phyloP scores from a whole-genome alignment of 35 echinoderm and acorn worm genomes.

The Hemicentrotus pulcherrimus region DNA sequence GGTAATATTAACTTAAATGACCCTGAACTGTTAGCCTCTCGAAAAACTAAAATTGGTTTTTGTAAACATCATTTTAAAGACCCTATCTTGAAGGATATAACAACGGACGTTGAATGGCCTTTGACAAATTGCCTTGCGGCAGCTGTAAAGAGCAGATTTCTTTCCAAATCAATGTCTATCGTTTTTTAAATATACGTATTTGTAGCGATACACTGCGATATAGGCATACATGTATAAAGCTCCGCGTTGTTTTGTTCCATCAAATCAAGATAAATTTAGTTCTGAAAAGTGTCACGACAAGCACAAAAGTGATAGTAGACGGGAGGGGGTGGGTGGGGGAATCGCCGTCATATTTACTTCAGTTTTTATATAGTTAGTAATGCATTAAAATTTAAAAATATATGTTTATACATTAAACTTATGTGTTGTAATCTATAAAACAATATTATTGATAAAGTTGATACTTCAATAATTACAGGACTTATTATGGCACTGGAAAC shows the following conservation, averaged over 20 bases:
- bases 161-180: background rate
- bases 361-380: background rate
- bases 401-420: background rate
- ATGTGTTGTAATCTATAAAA: no score
- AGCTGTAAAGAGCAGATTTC: background rate
- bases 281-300: no score
- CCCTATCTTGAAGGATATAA: background rate
- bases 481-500: no score
- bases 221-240: background rate
- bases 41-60: background rate
- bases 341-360: background rate
- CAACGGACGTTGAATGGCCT: background rate
- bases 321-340: background rate
- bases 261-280: no score
- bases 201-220: background rate
- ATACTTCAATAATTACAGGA: no score
- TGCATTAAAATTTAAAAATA: background rate
- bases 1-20: background rate
- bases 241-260: no score
- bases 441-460: background rate
- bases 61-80: background rate
- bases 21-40: background rate
- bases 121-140: background rate
- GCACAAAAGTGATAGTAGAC: no score
- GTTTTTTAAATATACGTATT: background rate